These are phyloP conservation scores for Notarius lentiginosus DNA, from an alignment of 2,113 vertebrate genomes.

Conservation along the genomic window DNA sequence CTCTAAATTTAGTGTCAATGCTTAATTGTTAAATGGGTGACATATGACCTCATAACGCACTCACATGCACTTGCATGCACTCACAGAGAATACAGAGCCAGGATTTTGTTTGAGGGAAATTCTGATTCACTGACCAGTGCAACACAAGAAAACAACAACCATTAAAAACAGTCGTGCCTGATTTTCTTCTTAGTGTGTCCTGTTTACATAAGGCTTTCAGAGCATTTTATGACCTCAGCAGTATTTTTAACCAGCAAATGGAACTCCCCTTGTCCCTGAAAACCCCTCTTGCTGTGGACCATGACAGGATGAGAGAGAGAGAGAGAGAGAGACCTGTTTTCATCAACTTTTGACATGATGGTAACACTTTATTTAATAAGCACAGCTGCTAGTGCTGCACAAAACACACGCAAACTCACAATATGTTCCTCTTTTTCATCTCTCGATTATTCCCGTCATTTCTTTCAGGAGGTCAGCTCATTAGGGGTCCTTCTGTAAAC, in stretches of 20 bases:
- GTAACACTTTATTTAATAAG: slow-evolving; percentile 49
- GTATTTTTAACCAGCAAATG: slow-evolving; percentile 58
- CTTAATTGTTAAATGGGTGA: slow-evolving; percentile 51
- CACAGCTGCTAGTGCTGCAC: slow-evolving; percentile 29
- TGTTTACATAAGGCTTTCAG: slow-evolving; percentile 54
- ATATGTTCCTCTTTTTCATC: slow-evolving; percentile 23
- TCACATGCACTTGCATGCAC: slow-evolving; percentile 30
- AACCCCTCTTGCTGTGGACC: slow-evolving; percentile 32
- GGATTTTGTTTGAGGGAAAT: slow-evolving; percentile 35
- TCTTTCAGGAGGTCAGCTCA: slow-evolving; percentile 36
- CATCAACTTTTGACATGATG: slow-evolving; percentile 36
- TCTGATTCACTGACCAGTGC: slow-evolving; percentile 27
- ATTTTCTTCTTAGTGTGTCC: slow-evolving; percentile 50
- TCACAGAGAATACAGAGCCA: slow-evolving; percentile 23
- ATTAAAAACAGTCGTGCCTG: slow-evolving; percentile 31
- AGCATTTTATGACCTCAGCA: slow-evolving; percentile 51
- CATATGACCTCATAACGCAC: slow-evolving; percentile 52
- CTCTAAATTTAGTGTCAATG: slow-evolving; percentile 48
- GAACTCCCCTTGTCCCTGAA: slow-evolving; percentile 56
- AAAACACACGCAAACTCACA: slow-evolving; percentile 17
- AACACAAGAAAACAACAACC: slow-evolving; percentile 41
- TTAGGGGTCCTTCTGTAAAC: slow-evolving; percentile 34
- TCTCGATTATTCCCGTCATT: slow-evolving; percentile 22
- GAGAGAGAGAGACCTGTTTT: slow-evolving; percentile 39
- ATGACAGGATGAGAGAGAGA: slow-evolving; percentile 23